Conservation (phyloP, 1,140 invertebrate genomes). For the Drosophila rufa region DNA sequence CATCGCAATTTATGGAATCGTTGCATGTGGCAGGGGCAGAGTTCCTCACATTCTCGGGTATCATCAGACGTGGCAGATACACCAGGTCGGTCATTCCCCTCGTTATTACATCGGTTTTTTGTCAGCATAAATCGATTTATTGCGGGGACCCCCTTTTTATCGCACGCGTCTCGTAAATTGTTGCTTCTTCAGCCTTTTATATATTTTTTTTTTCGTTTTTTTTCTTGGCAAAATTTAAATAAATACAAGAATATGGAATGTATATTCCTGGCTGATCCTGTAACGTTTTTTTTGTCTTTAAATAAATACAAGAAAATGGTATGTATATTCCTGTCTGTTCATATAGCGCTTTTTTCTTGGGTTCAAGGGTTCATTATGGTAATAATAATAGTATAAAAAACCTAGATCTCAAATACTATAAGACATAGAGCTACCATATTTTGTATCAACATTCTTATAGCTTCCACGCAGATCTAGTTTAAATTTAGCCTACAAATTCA, state of each 20-base stretch:
- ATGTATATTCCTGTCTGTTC: too few relatives aligned
- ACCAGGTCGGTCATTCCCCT: constrained; percentile 38
- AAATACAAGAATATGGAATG: not conserved
- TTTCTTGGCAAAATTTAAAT: not conserved
- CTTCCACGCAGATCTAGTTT: not conserved
- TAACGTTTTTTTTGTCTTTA: not conserved
- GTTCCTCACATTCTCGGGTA: constrained; percentile 4
- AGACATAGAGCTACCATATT: not conserved
- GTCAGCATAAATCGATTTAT: constrained; percentile 37
- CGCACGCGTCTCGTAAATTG: constrained; percentile 14
- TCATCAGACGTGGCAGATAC: constrained; percentile 21
- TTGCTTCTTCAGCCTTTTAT: constrained; percentile 8
- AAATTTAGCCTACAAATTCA: too few relatives aligned
- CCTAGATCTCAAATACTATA: not conserved
- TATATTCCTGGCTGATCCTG: too few relatives aligned
- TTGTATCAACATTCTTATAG: not conserved
- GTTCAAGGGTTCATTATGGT: too few relatives aligned
- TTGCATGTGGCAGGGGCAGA: constrained; percentile 1
- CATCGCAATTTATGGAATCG: constrained; percentile 38
- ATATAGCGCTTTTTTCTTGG: too few relatives aligned
- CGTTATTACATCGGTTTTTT: constrained; percentile 27
- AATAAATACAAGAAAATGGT: not conserved
- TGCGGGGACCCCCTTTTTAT: not conserved
- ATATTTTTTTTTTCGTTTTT: constrained; percentile 1
- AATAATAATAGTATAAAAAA: too few relatives aligned